Evolutionary conservation across 2,113 vertebrate genomes (phyloP), one percentile per base, ranked within the genome.

Genomic region (Electrona antarctica): DNA sequence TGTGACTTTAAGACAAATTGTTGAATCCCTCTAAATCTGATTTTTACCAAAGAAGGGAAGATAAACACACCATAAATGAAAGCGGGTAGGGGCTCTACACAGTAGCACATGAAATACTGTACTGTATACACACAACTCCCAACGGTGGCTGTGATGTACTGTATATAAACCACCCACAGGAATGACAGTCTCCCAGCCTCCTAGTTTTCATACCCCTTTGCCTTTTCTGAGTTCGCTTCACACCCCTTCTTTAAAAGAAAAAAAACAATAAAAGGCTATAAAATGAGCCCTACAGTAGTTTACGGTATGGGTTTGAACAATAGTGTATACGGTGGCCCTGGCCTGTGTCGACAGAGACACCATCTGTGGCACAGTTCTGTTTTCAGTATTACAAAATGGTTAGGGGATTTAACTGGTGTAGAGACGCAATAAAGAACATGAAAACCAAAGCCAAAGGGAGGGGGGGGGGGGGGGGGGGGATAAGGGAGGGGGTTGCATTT

Each of bases 351-450:
- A 76, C 69, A 49, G 54, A 50, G 57, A 29, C 60, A 71, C 55
- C 66, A 15, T 73, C 60, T 74, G 72, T 28, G 13, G 64, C 61
- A 64, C 29, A 61, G 51, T 21, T 82, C 69, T 80, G 83, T 80
- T 85, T 84, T 84, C 14, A 56, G 62, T 79, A 82, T 87, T 73
- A 85, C 74, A 71, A 68, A 71, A 61, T 81, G 80, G 81, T 71
- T 78, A 80, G 67, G 64, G 65, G 80, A 85, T 87, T 88, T 80
- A 87, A 82, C 52, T 52, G 52, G 61, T 41, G 33, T 64, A 67
- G 67, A 77, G 61, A 73, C 66, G 29, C 29, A 50, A 83, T 86
- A 86, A 87, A 83, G 67, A 79, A 87, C 83, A 85, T 84, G 77
- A 89, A 86, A 88, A 82, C 69, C 71, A 67, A 84, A 58, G 70